Conservation (phyloP, 1,140 invertebrate genomes). For the Solen grandis region DNA sequence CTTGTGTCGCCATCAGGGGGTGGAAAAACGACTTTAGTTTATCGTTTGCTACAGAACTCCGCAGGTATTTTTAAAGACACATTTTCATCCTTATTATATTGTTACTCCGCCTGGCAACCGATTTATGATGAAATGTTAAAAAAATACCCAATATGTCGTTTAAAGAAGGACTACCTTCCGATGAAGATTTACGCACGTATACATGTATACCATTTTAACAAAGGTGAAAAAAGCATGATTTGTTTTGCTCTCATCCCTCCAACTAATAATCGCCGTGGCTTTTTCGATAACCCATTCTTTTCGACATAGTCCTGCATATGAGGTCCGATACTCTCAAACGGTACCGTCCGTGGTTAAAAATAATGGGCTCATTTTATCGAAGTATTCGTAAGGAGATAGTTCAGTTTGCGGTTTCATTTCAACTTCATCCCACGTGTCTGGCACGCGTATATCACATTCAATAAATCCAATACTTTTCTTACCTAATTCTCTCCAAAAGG, state of each 20-base stretch:
- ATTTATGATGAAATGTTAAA: too few relatives aligned
- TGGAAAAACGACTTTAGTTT: too few relatives aligned
- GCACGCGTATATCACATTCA: constrained; percentile 49
- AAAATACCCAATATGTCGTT: too few relatives aligned
- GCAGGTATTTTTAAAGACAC: too few relatives aligned
- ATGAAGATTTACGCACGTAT: too few relatives aligned
- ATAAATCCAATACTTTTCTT: constrained; percentile 46
- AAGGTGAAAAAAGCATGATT: constrained; percentile 57
- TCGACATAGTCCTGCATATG: constrained; percentile 56
- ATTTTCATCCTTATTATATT: too few relatives aligned
- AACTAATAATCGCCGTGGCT: constrained; percentile 52
- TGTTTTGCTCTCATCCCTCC: constrained; percentile 52
- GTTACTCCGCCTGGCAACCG: too few relatives aligned
- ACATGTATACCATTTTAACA: constrained; percentile 66
- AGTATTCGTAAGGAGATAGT: constrained; percentile 18
- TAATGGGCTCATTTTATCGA: constrained; percentile 34
- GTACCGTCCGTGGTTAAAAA: constrained; percentile 49
- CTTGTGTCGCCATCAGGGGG: neutral
- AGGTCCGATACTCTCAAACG: constrained; percentile 32
- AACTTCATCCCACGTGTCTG: constrained; percentile 23
- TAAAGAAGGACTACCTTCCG: too few relatives aligned
- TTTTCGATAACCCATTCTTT: constrained; percentile 32
- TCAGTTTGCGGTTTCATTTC: too few relatives aligned
- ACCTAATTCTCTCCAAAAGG: constrained; percentile 25
- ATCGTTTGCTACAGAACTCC: too few relatives aligned